Conservation (phyloP, 2,113 vertebrate genomes). For the Thamnaconus septentrionalis region DNA sequence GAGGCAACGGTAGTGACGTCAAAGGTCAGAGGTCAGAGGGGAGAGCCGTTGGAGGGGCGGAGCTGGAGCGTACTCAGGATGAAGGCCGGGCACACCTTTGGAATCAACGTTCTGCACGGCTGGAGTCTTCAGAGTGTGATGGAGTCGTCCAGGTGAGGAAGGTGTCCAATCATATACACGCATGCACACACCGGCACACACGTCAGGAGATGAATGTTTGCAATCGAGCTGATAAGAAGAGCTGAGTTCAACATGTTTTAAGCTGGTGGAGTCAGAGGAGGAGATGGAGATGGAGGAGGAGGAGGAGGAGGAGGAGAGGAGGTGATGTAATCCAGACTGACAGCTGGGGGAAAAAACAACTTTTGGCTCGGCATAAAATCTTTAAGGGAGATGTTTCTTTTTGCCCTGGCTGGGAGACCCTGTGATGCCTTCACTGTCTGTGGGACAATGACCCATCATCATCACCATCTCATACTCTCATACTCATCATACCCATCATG, state of each 20-base stretch:
- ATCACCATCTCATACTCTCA: background rate
- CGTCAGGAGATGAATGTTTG: background rate
- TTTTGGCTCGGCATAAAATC: background rate
- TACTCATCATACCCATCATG: background rate
- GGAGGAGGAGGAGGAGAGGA: background rate
- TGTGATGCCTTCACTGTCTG: background rate
- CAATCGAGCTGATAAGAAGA: constrained; percentile 29
- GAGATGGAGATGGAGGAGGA: background rate
- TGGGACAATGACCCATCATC: background rate
- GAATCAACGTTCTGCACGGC: too few species aligned
- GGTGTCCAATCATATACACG: too few species aligned
- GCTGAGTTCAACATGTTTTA: constrained; percentile 18
- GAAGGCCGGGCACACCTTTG: too few species aligned
- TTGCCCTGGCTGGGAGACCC: background rate
- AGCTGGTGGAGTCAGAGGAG: background rate
- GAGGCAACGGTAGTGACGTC: too few species aligned
- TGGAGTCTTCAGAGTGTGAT: background rate
- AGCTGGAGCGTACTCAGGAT: too few species aligned
- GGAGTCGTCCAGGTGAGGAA: too few species aligned
- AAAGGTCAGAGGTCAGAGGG: too few species aligned
- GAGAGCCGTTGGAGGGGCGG: too few species aligned
- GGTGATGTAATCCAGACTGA: constrained; percentile 11
- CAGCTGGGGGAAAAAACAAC: background rate
- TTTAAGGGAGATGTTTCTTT: background rate
- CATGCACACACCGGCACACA: background rate